Evolutionary conservation across 2,888 invertebrate genomes (phyloP).

Genomic region (Platycnemis pennipes): DNA sequence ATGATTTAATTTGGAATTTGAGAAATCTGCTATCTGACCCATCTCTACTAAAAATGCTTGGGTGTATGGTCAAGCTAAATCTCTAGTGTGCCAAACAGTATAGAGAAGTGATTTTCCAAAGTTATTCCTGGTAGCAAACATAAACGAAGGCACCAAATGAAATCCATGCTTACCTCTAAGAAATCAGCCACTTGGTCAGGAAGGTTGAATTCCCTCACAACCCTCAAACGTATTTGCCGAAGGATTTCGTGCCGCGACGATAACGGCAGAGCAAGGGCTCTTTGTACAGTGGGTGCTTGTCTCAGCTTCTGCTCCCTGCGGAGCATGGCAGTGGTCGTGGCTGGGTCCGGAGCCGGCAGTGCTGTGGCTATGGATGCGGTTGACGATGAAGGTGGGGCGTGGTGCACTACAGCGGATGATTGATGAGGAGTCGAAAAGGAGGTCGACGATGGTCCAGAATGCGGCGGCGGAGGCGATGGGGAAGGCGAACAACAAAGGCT

Average conservation of each 20-base stretch:
- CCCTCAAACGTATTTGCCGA: constrained; percentile 90
- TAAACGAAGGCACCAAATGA: neutral
- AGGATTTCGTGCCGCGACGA: constrained; percentile 89
- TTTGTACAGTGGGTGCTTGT: constrained; percentile 88
- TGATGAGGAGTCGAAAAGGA: constrained; percentile 45
- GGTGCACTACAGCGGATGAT: constrained; percentile 51
- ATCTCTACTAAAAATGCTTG: too few relatives aligned
- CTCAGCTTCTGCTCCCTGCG: constrained; percentile 92
- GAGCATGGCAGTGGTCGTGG: constrained; percentile 89
- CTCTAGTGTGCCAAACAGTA: too few relatives aligned
- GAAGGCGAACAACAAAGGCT: constrained; percentile 61
- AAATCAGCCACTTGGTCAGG: constrained; percentile 93
- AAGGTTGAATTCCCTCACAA: constrained; percentile 95
- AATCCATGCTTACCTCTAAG: constrained; percentile 79
- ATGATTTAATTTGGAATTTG: too few relatives aligned
- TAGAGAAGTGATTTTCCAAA: too few relatives aligned
- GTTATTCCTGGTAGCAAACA: neutral
- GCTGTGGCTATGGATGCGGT: constrained; percentile 48
- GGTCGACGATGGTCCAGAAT: constrained; percentile 46
- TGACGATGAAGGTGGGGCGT: constrained; percentile 57
- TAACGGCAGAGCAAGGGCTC: constrained; percentile 88
- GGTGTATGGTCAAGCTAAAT: too few relatives aligned
- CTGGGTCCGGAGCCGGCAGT: constrained; percentile 86
- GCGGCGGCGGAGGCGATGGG: constrained; percentile 52
- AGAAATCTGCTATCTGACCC: too few relatives aligned